These are phyloP conservation scores for Dynastes grantii DNA, from an alignment of 2,888 invertebrate species.

Conservation along the genomic window DNA sequence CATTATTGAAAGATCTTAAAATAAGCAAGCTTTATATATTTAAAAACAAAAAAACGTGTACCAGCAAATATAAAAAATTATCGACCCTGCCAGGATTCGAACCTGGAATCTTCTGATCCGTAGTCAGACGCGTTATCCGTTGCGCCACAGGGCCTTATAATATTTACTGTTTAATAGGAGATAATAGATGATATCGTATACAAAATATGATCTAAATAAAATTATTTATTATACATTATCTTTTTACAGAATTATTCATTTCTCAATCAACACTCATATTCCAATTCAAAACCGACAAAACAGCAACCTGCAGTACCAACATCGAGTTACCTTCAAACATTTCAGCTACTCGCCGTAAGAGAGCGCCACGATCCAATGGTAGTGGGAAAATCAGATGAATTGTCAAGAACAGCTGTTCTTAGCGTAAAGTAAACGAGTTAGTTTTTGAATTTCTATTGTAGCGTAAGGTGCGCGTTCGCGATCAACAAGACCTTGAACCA, in stretches of 20 bases:
- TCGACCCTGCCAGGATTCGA: constrained; percentile 74
- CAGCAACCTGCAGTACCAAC: background rate
- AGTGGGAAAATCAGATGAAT: background rate
- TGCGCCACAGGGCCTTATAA: constrained; percentile 73
- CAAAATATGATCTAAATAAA: background rate
- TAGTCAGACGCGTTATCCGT: constrained; percentile 76
- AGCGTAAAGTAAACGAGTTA: constrained; percentile 31
- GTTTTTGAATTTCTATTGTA: constrained; percentile 43
- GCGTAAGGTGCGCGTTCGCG: constrained; percentile 23
- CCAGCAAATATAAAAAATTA: constrained; percentile 51
- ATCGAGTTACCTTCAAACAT: background rate
- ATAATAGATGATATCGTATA: background rate
- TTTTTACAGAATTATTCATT: background rate
- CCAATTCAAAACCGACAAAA: background rate
- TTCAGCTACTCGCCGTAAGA: constrained; percentile 4
- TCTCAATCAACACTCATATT: background rate
- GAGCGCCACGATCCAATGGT: constrained; percentile 2
- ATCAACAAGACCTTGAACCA: constrained; percentile 7
- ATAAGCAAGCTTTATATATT: no score
- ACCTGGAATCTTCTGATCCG: constrained; percentile 75
- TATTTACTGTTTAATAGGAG: background rate
- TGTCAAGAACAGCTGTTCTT: constrained; percentile 51
- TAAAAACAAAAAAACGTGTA: no score
- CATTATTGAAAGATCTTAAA: no score
- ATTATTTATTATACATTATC: background rate